Evolutionary conservation across 2,113 vertebrate genomes (phyloP).

Genomic region (Syngnathus floridae): DNA sequence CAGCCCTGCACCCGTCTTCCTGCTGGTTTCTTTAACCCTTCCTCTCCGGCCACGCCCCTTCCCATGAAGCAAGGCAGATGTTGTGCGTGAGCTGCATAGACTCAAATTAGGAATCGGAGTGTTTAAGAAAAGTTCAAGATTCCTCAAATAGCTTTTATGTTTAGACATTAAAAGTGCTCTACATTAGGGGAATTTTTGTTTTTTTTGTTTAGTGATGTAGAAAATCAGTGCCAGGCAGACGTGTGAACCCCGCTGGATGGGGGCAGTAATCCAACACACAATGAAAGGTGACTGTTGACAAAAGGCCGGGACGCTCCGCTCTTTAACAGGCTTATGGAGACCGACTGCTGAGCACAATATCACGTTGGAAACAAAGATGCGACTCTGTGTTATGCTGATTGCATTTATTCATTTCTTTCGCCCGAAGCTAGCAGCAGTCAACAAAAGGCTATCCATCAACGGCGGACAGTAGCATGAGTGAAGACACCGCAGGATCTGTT

Average conservation of each 20-base stretch:
- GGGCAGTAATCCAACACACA: conserved; percentile 46
- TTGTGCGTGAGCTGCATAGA: conserved; percentile 28
- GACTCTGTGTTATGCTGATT: conserved; percentile 62
- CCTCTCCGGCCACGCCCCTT: conserved; percentile 45
- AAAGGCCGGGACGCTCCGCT: conserved; percentile 37
- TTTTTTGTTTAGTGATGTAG: not conserved
- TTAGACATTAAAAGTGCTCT: conserved; percentile 3
- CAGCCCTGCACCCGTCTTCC: conserved; percentile 55
- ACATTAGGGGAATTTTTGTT: not conserved
- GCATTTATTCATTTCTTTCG: conserved; percentile 46
- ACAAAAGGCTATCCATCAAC: conserved; percentile 54
- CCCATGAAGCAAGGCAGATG: conserved; percentile 19
- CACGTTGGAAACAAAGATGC: conserved; percentile 45
- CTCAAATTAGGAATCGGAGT: conserved; percentile 26
- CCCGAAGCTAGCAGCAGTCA: conserved; percentile 26
- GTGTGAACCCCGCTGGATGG: conserved; percentile 31
- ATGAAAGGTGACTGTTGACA: conserved; percentile 51
- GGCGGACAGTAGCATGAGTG: conserved; percentile 12
- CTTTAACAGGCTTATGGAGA: conserved; percentile 57
- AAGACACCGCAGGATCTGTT: conserved; percentile 46
- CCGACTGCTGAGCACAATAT: conserved; percentile 41
- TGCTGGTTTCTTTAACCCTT: conserved; percentile 57
- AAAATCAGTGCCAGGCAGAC: conserved; percentile 27
- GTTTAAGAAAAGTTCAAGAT: conserved; percentile 9
- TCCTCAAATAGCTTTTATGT: conserved; percentile 21